phyloP scores from a whole-genome alignment of 2,797 vertebrate species.

The Pangasius sanitwongsei region DNA sequence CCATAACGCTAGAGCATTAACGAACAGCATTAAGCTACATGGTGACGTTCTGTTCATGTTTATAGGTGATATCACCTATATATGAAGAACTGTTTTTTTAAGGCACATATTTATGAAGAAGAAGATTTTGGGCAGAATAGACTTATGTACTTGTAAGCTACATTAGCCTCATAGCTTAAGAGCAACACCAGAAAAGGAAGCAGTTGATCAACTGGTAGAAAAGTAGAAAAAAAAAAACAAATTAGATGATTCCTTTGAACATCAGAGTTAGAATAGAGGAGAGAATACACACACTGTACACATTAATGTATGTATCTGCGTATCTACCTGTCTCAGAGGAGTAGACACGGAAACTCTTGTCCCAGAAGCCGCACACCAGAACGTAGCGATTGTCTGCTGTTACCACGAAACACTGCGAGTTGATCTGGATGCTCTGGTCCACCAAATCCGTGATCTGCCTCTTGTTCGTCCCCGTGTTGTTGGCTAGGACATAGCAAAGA shows the following conservation, averaged over 20 bases:
- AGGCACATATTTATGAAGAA: not conserved
- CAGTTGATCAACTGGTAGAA: not conserved
- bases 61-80: not conserved
- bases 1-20: not conserved
- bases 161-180: not conserved
- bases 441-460: conserved; percentile 98
- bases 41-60: not conserved
- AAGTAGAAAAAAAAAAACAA: not conserved
- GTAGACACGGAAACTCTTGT: conserved; percentile 98
- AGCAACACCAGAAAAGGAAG: not conserved
- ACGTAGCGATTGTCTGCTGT: conserved; percentile 99
- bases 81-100: not conserved
- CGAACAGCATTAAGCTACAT: not conserved
- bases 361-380: conserved; percentile 98
- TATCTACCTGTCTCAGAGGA: conserved; percentile 94
- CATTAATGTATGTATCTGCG: not conserved
- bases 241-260: not conserved
- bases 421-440: conserved; percentile 99
- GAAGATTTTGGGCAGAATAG: not conserved
- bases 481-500: conserved; percentile 75
- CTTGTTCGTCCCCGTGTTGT: conserved; percentile 91
- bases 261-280: not conserved
- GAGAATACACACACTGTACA: not conserved
- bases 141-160: not conserved
- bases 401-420: conserved; percentile 97